Evolutionary conservation across 2,888 invertebrate species (phyloP).

Genomic region (Caenorhabditis japonica): DNA sequence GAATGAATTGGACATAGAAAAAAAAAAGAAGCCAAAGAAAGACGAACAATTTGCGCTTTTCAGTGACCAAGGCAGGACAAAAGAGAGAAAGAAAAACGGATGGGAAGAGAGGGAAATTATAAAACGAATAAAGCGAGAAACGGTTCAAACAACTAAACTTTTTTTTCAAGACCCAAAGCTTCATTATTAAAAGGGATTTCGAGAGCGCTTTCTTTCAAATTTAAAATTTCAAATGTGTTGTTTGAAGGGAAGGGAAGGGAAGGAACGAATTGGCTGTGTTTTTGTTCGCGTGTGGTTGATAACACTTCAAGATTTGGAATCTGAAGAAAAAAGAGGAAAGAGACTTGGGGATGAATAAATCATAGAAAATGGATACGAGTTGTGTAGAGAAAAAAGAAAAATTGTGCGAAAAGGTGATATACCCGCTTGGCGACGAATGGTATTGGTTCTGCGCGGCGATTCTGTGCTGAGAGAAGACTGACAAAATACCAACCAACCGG

Average conservation of each 20-base stretch:
- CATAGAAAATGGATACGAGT: slow-evolving; percentile 43
- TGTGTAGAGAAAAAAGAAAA: slow-evolving; percentile 1
- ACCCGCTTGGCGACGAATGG: slow-evolving; percentile 39
- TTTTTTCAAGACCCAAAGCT: slow-evolving; percentile 43
- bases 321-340: slow-evolving; percentile 25
- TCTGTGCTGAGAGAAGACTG: slow-evolving; percentile 18
- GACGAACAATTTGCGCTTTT: slow-evolving; percentile 43
- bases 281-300: slow-evolving; percentile 6
- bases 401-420: slow-evolving; percentile 7
- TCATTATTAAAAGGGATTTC: slow-evolving; percentile 22
- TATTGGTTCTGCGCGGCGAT: slow-evolving; percentile 27
- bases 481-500: slow-evolving; percentile 43
- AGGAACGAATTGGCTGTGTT: slow-evolving; percentile 18
- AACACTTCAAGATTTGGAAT: slow-evolving; percentile 45
- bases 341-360: slow-evolving; percentile 28
- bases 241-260: not conserved
- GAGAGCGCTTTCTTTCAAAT: slow-evolving; percentile 12
- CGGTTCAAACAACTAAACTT: slow-evolving; percentile 41
- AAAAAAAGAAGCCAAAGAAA: slow-evolving; percentile 2
- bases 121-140: slow-evolving; percentile 25
- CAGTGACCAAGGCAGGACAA: slow-evolving; percentile 40
- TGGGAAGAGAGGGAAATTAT: no score
- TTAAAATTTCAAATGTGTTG: slow-evolving; percentile 40
- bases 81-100: not conserved
- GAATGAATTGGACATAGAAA: slow-evolving; percentile 15